A percentile compares a stretch with the other conserved stretches of the same genome.
Evolutionary conservation across 2,113 vertebrate species (phyloP).

Genomic region (Zosterops hypoxanthus): DNA sequence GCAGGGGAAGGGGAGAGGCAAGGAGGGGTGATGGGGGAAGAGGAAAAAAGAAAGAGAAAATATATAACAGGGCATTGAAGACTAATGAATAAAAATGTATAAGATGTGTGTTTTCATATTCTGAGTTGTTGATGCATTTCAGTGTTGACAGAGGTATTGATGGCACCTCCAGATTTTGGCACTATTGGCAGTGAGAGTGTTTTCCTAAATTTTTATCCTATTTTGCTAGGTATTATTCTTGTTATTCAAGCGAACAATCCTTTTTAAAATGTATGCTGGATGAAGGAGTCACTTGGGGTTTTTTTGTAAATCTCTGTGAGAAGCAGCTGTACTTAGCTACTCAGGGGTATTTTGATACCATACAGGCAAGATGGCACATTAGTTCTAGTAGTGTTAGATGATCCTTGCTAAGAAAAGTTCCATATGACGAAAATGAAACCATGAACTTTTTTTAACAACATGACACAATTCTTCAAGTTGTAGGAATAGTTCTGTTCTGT

Average conservation of each 20-base stretch:
- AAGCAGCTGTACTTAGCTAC: neutral
- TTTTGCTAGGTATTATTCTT: neutral
- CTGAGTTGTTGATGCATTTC: neutral
- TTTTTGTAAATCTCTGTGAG: neutral
- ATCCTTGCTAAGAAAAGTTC: conserved; percentile 21
- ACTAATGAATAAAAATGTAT: neutral
- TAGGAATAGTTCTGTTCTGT: conserved; percentile 1
- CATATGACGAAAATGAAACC: conserved; percentile 6
- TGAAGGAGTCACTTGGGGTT: neutral
- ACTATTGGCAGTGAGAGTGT: neutral
- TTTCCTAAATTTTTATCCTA: neutral
- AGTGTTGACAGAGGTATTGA: neutral
- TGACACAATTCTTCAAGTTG: neutral
- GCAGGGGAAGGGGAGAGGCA: neutral
- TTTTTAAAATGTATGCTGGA: neutral
- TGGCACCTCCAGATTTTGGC: neutral
- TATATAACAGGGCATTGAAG: neutral
- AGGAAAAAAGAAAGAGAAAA: neutral
- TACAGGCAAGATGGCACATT: neutral
- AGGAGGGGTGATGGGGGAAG: neutral
- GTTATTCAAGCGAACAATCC: neutral
- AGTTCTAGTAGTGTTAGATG: neutral
- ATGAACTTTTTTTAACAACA: conserved; percentile 19
- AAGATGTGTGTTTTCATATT: neutral
- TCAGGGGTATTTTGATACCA: neutral